Evolutionary conservation across 1,140 invertebrate genomes (phyloP).

Genomic region (Steinernema khuongi): DNA sequence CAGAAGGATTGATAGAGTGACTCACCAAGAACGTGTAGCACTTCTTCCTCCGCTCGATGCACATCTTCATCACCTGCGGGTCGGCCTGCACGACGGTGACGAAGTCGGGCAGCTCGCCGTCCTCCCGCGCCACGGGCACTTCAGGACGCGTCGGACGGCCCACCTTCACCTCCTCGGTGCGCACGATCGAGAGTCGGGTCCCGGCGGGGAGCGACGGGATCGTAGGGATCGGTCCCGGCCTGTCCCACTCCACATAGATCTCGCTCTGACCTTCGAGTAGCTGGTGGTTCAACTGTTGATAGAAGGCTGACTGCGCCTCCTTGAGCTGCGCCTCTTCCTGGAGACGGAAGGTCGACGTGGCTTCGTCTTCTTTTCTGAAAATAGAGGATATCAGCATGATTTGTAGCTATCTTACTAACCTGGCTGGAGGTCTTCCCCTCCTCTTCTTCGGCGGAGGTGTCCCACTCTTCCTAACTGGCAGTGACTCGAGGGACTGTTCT

Average conservation of each 20-base stretch:
- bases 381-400: too few relatives aligned
- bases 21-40: not conserved
- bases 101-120: constrained; percentile 4
- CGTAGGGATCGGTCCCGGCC: not conserved
- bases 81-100: not conserved
- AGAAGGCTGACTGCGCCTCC: too few relatives aligned
- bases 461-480: too few relatives aligned
- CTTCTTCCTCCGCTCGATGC: not conserved
- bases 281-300: too few relatives aligned
- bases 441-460: too few relatives aligned
- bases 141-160: not conserved
- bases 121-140: not conserved
- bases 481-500: too few relatives aligned
- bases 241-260: not conserved
- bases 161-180: not conserved
- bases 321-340: too few relatives aligned
- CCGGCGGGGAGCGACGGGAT: not conserved
- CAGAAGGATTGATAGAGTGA: not conserved
- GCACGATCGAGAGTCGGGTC: not conserved
- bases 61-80: not conserved
- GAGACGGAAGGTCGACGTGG: too few relatives aligned
- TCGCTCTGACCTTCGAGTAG: not conserved
- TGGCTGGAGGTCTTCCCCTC: too few relatives aligned
- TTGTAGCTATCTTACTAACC: too few relatives aligned
- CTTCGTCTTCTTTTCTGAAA: too few relatives aligned